Evolutionary conservation across 2,797 vertebrate species (phyloP).

Genomic region (Alexandromys oeconomus): DNA sequence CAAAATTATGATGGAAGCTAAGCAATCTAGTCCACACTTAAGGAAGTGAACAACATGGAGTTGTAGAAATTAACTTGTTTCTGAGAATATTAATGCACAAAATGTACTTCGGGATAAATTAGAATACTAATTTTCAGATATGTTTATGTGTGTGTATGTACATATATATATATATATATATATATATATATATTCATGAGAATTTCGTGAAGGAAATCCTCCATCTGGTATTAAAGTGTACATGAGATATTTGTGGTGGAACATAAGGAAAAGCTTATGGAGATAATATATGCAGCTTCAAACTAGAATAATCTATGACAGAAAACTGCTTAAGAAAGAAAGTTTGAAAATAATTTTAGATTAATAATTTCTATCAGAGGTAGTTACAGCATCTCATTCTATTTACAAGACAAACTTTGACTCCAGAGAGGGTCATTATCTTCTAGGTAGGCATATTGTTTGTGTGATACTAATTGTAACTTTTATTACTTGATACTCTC

Average conservation of each 20-base stretch:
- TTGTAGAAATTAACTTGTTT: slow-evolving; percentile 37
- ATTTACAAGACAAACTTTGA: background rate
- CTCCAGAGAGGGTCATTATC: background rate
- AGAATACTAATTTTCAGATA: slow-evolving; percentile 5
- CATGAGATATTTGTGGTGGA: background rate
- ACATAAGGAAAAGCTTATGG: background rate
- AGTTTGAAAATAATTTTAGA: background rate
- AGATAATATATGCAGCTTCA: background rate
- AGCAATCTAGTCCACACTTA: background rate
- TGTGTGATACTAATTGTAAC: background rate
- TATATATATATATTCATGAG: background rate
- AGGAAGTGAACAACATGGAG: background rate
- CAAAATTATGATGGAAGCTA: slow-evolving; percentile 3
- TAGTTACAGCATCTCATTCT: background rate
- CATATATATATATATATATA: background rate
- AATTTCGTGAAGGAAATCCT: slow-evolving; percentile 36
- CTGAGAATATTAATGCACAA: slow-evolving; percentile 22
- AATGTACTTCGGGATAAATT: slow-evolving; percentile 22
- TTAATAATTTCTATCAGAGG: background rate
- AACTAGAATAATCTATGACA: background rate
- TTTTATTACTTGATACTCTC: background rate
- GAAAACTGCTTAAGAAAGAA: background rate
- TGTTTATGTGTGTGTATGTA: too few species aligned
- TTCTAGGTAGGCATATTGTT: background rate
- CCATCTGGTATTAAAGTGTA: background rate